Conservation (phyloP, 2,113 vertebrate species). For the Typhlomys cinereus region DNA sequence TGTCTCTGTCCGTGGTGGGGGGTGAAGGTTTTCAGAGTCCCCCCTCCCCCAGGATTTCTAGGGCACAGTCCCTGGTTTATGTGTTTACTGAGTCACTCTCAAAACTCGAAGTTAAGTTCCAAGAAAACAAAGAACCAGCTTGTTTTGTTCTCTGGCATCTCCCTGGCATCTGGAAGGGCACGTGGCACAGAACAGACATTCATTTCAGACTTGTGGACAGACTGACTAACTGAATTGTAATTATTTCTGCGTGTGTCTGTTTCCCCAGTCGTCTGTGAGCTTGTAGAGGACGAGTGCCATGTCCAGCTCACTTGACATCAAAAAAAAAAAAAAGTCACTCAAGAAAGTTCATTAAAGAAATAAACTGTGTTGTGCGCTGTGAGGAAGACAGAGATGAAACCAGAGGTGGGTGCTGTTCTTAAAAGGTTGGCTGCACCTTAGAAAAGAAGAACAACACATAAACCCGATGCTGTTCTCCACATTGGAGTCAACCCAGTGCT, state of each 20-base stretch:
- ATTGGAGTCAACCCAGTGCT: background rate
- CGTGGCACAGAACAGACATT: background rate
- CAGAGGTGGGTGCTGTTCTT: background rate
- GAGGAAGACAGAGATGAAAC: constrained; percentile 34
- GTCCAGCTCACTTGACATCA: constrained; percentile 3
- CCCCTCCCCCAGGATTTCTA: background rate
- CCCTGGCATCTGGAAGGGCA: background rate
- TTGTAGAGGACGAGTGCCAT: background rate
- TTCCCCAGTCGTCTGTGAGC: background rate
- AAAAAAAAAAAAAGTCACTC: constrained; percentile 15
- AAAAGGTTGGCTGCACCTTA: background rate
- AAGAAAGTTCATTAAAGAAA: constrained; percentile 44
- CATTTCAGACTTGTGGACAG: background rate
- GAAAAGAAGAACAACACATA: background rate
- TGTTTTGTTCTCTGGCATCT: background rate
- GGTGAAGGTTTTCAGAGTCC: background rate
- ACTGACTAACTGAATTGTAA: background rate
- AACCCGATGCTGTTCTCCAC: background rate
- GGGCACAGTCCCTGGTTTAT: background rate
- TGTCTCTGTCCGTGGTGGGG: background rate
- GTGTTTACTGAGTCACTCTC: constrained; percentile 13
- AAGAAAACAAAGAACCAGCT: constrained; percentile 59
- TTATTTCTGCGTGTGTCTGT: constrained; percentile 3
- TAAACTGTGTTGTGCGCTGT: background rate
- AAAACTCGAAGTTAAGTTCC: constrained; percentile 42